Conservation (phyloP, 2,113 vertebrate species). For the Trogon melanurus region DNA sequence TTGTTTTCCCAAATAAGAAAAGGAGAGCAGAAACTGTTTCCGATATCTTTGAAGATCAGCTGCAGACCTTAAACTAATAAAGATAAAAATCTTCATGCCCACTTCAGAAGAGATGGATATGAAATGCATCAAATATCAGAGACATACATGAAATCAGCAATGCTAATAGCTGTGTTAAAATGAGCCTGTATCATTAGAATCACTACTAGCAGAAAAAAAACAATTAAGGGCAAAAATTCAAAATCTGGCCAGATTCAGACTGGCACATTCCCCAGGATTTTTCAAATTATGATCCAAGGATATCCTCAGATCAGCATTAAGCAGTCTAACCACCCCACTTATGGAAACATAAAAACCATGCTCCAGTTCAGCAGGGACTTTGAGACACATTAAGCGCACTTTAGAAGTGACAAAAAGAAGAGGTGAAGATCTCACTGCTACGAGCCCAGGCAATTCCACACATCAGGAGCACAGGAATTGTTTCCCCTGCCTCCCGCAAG, state of each 20-base stretch:
- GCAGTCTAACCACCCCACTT: neutral
- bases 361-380: neutral
- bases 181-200: neutral
- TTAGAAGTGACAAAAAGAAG: neutral
- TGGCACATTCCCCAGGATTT: neutral
- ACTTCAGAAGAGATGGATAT: neutral
- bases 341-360: neutral
- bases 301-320: neutral
- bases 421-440: accelerated
- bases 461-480: neutral
- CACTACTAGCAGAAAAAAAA: neutral
- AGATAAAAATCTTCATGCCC: slow-evolving; percentile 6
- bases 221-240: neutral
- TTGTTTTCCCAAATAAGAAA: neutral
- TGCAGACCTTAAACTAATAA: slow-evolving; percentile 29
- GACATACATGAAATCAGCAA: neutral
- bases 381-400: neutral
- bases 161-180: neutral
- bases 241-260: neutral
- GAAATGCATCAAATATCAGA: slow-evolving; percentile 12
- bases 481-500: accelerated
- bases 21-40: neutral
- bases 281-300: neutral
- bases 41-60: neutral
- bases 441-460: neutral